Conservation (phyloP, 2,797 vertebrate species). For the Remorina albescens region DNA sequence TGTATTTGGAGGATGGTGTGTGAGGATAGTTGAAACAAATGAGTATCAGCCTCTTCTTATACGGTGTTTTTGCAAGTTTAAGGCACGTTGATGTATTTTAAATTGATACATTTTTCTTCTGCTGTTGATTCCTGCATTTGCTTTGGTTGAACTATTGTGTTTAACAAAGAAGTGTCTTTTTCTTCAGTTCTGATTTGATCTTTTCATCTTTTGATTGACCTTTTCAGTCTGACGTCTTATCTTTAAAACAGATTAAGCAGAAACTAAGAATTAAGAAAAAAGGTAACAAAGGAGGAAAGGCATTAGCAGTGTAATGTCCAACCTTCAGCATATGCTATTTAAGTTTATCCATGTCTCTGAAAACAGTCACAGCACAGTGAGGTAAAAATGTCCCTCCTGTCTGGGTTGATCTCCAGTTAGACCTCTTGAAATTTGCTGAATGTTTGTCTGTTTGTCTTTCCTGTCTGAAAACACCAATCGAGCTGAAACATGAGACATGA, state of each 20-base stretch:
- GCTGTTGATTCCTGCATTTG: background rate
- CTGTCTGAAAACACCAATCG: constrained; percentile 25
- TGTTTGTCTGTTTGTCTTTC: constrained; percentile 21
- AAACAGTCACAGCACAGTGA: constrained; percentile 10
- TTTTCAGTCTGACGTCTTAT: background rate
- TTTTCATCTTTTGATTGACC: too few species aligned
- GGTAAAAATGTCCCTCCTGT: constrained; percentile 21
- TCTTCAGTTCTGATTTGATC: background rate
- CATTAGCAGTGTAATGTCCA: background rate
- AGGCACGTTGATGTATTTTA: too few species aligned
- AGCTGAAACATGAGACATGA: constrained; percentile 38
- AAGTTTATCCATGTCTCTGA: constrained; percentile 5
- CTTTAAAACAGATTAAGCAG: background rate
- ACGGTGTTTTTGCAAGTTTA: background rate
- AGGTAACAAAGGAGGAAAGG: background rate
- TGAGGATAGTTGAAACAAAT: constrained; percentile 13
- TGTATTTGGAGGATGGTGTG: background rate
- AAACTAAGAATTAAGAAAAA: background rate
- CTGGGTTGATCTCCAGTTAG: constrained; percentile 25
- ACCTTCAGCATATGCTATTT: background rate
- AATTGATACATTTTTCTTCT: too few species aligned
- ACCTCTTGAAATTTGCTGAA: constrained; percentile 39
- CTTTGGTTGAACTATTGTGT: background rate
- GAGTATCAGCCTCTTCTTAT: background rate
- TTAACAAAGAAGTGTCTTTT: background rate